Evolutionary conservation across 2,113 vertebrate species (phyloP).

Genomic region (Paramormyrops kingsleyae): DNA sequence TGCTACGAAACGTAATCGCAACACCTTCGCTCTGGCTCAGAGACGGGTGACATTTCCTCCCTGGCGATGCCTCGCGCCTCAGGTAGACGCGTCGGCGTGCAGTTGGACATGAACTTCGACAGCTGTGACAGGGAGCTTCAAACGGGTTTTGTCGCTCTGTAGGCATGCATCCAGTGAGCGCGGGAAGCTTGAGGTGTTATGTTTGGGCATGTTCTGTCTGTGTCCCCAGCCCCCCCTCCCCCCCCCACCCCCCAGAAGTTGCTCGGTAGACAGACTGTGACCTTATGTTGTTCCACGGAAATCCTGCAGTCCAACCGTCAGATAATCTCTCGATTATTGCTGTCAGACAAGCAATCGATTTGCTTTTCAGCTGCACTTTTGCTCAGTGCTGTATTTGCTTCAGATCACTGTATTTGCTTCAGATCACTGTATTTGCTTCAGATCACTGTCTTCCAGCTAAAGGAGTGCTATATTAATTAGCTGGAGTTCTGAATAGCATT

Average conservation of each 20-base stretch:
- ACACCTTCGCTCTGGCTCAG: neutral
- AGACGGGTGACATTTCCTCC: neutral
- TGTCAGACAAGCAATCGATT: neutral
- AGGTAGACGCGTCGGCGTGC: neutral
- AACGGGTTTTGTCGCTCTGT: neutral
- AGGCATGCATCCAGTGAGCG: neutral
- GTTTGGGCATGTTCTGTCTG: neutral
- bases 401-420: neutral
- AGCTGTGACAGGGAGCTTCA: neutral
- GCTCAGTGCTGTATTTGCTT: neutral
- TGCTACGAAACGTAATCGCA: neutral
- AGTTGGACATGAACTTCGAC: neutral
- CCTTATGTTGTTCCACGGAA: neutral
- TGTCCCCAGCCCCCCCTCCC: neutral
- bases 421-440: neutral
- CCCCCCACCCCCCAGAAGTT: neutral
- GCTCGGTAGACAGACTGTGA: neutral
- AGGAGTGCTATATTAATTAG: neutral
- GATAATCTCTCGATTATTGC: neutral
- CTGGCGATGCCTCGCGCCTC: neutral
- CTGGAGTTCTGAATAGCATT: neutral
- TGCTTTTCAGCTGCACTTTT: neutral
- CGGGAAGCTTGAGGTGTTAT: neutral
- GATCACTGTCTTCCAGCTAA: neutral
- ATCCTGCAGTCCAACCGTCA: neutral